Evolutionary conservation across 2,888 invertebrate species (phyloP).

Genomic region (Phrixothrix hirtus): DNA sequence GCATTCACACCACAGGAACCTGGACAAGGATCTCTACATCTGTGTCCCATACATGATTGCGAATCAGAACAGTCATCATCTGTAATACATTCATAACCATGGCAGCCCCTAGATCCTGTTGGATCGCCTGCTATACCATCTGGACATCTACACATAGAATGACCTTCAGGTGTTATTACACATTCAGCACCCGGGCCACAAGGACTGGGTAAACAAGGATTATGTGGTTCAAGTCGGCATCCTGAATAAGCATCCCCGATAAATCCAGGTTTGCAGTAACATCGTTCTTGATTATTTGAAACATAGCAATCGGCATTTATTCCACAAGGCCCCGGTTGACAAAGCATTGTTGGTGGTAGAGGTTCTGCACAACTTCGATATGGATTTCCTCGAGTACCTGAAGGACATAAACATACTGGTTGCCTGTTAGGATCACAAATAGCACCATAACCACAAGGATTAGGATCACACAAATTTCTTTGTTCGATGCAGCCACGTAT

Average conservation of each 20-base stretch:
- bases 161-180: slow-evolving; percentile 67
- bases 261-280: slow-evolving; percentile 77
- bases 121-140: slow-evolving; percentile 79
- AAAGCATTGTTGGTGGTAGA: slow-evolving; percentile 63
- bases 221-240: slow-evolving; percentile 70
- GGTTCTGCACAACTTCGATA: slow-evolving; percentile 73
- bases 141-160: slow-evolving; percentile 73
- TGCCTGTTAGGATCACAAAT: slow-evolving; percentile 76
- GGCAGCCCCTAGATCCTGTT: slow-evolving; percentile 70
- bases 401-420: slow-evolving; percentile 87
- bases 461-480: slow-evolving; percentile 80
- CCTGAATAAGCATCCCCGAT: slow-evolving; percentile 79
- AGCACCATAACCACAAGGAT: slow-evolving; percentile 78
- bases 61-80: slow-evolving; percentile 76
- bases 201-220: slow-evolving; percentile 77
- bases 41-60: slow-evolving; percentile 78
- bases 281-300: slow-evolving; percentile 78
- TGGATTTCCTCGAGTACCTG: slow-evolving; percentile 79
- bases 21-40: slow-evolving; percentile 80
- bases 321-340: slow-evolving; percentile 83
- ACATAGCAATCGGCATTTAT: slow-evolving; percentile 83
- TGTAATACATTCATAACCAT: slow-evolving; percentile 77
- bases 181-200: slow-evolving; percentile 81
- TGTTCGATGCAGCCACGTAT: slow-evolving; percentile 82
- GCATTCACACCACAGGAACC: slow-evolving; percentile 79